Conservation (phyloP, 2,797 vertebrate species). For the Meriones psammophilus region DNA sequence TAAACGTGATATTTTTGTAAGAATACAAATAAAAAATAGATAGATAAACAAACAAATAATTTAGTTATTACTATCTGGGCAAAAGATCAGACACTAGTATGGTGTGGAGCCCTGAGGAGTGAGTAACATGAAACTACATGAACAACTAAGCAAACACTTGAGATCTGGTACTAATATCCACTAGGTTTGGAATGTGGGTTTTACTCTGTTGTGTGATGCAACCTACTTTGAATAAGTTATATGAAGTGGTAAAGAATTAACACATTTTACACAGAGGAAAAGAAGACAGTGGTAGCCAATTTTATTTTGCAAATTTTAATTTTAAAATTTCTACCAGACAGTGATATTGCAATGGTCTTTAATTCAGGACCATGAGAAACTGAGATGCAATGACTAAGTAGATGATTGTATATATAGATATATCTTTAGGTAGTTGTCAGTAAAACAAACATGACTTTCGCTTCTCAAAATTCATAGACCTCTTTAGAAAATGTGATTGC, state of each 20-base stretch:
- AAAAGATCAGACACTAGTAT: not conserved
- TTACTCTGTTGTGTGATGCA: not conserved
- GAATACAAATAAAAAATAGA: not conserved
- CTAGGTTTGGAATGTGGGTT: not conserved
- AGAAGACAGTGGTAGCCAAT: not conserved
- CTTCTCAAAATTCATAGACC: not conserved
- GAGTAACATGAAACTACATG: not conserved
- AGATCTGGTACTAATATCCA: not conserved
- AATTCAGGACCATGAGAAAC: not conserved
- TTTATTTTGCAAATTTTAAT: not conserved
- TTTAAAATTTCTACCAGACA: not conserved
- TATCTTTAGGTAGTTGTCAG: not conserved
- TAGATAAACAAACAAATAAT: not conserved
- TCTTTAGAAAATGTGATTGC: constrained; percentile 42
- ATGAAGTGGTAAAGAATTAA: not conserved
- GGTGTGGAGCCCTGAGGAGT: not conserved
- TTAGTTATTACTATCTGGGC: not conserved
- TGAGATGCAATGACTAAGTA: not conserved
- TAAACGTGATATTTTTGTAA: not conserved
- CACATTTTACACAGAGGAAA: not conserved
- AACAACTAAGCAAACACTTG: not conserved
- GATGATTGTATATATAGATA: not conserved
- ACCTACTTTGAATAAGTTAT: not conserved
- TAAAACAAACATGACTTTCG: not conserved
- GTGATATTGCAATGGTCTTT: not conserved